phyloP scores from a whole-genome alignment of 2,888 invertebrate species.

The Operophtera brumata region DNA sequence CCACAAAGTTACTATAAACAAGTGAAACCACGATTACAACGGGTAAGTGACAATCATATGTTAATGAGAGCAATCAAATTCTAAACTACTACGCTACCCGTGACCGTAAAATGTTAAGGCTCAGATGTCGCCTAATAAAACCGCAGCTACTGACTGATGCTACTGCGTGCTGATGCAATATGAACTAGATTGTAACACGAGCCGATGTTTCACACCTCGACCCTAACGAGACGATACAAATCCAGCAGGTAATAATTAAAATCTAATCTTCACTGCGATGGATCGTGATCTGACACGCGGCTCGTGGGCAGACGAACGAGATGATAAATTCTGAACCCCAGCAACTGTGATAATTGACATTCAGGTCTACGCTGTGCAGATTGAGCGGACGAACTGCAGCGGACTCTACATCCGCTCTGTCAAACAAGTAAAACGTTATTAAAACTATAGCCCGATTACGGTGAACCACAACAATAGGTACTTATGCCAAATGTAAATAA shows the following conservation, averaged over 20 bases:
- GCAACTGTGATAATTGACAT: slow-evolving; percentile 61
- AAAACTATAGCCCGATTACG: no score
- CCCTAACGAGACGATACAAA: slow-evolving; percentile 23
- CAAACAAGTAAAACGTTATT: background rate
- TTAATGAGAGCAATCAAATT: slow-evolving; percentile 4
- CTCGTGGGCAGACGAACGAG: slow-evolving; percentile 42
- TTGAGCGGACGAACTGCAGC: slow-evolving; percentile 21
- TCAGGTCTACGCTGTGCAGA: slow-evolving; percentile 37
- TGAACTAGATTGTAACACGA: slow-evolving; percentile 27
- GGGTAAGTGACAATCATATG: background rate
- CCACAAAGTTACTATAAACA: background rate
- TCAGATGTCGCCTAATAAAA: slow-evolving; percentile 3
- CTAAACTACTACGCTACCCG: background rate
- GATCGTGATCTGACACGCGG: slow-evolving; percentile 36
- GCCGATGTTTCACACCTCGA: slow-evolving; percentile 26
- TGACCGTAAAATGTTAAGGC: slow-evolving; percentile 7
- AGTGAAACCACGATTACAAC: slow-evolving; percentile 1
- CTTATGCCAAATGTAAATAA: no score
- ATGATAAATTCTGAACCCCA: slow-evolving; percentile 48
- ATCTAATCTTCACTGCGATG: slow-evolving; percentile 32
- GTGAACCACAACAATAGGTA: no score
- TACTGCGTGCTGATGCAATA: slow-evolving; percentile 23
- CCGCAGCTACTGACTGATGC: slow-evolving; percentile 9
- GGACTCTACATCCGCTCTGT: background rate
- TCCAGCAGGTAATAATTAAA: slow-evolving; percentile 31